Conservation (phyloP, 2,797 vertebrate genomes). For the Hybognathus amarus region DNA sequence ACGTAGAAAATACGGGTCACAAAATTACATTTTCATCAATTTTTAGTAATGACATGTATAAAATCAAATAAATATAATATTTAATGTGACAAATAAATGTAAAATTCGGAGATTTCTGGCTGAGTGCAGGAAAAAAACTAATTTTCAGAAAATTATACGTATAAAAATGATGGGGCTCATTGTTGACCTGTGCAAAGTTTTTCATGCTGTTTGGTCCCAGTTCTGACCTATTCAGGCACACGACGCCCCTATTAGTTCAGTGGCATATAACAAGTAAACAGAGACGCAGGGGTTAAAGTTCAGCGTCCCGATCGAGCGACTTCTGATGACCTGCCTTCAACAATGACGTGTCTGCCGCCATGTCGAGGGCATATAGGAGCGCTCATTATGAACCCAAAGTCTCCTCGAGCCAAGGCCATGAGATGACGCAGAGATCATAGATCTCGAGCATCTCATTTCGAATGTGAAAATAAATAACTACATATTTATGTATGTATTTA, state of each 20-base stretch:
- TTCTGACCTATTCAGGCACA: constrained; percentile 56
- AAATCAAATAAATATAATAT: no score
- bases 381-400: constrained; percentile 61
- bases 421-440: neutral
- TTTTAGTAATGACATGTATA: no score
- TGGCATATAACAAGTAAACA: constrained; percentile 63
- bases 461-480: neutral
- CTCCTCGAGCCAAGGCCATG: neutral
- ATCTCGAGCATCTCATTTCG: neutral
- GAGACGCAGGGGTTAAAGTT: constrained; percentile 60
- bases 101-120: no score
- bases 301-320: constrained; percentile 57
- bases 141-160: no score
- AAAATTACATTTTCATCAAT: no score
- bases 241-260: constrained; percentile 67
- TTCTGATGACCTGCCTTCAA: constrained; percentile 63
- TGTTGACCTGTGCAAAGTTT: constrained; percentile 9
- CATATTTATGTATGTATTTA: no score
- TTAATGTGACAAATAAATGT: no score
- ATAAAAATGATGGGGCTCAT: neutral
- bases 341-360: constrained; percentile 62
- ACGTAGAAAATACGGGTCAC: no score
- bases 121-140: no score
- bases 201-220: constrained; percentile 24
- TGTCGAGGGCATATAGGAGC: constrained; percentile 50